These are phyloP conservation scores for Oryzaephilus surinamensis DNA, from an alignment of 1,140 invertebrate genomes.

Conservation along the genomic window DNA sequence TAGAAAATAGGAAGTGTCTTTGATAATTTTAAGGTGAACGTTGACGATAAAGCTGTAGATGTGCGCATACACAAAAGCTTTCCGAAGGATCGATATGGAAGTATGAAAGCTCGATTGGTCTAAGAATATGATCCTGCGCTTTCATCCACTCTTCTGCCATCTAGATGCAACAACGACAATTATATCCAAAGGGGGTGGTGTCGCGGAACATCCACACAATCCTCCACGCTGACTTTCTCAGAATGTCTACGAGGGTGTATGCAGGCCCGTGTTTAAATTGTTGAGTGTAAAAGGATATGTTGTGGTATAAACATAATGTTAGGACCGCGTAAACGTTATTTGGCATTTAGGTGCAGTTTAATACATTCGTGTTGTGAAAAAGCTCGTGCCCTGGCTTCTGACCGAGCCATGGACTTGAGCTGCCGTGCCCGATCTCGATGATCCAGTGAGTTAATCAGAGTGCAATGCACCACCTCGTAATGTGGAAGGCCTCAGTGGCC, in stretches of 20 bases:
- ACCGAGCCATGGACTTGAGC: conserved; percentile 28
- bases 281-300: conserved; percentile 15
- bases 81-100: conserved; percentile 12
- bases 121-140: conserved; percentile 18
- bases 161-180: conserved; percentile 18
- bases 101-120: conserved; percentile 16
- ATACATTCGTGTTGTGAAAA: conserved; percentile 6
- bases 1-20: no score
- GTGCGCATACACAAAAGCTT: no score
- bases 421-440: conserved; percentile 27
- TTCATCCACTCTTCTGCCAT: conserved; percentile 22
- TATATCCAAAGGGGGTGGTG: conserved; percentile 22
- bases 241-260: conserved; percentile 26
- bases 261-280: conserved; percentile 14
- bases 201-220: no score
- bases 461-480: conserved; percentile 21
- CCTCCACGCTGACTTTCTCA: conserved; percentile 22
- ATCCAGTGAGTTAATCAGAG: conserved; percentile 20
- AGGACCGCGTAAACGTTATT: conserved; percentile 7
- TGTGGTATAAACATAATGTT: conserved; percentile 15
- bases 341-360: conserved; percentile 5
- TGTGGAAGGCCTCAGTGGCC: conserved; percentile 23
- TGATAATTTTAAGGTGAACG: no score
- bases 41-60: no score
- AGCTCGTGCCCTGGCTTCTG: conserved; percentile 16